Base-by-base conservation (phyloP, 2,113 vertebrate genomes). In the Platysternon megacephalum region DNA sequence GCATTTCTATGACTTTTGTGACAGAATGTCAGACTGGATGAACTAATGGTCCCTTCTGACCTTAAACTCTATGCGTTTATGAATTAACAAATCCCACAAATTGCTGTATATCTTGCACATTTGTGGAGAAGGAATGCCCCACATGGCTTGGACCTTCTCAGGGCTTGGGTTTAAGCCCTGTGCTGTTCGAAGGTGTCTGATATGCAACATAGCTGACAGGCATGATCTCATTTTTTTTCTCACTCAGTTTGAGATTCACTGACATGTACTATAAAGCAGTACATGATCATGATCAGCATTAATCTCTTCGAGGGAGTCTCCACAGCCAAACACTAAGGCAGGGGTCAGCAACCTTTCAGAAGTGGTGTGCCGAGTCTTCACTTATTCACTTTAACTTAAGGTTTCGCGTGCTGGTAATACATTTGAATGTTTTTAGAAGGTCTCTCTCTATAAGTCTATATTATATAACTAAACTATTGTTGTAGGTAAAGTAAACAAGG, bases 211-310 rank as follows among this genome's bases (percentile, higher is more conserved):
- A 96, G 95, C 84, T 0, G 88, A 94, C 91, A 95, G 93, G 93
- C 28, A 0, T 0, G 0, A 82, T n/a, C 93, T 68, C 14, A 68
- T 72, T 19, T 93, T 81, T 81, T 90, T 90, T 79, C 88, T 55
- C 46, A 1, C 84, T 82, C 17, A 42, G 76, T 84, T 93, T 93
- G 88, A 97, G 93, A 91, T 90, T 94, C 93, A 86, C 85, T 96
- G 94, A 93, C 35, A 32, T 65, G 61, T n/a, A 17, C 35, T n/a
- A 19, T 68, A 68, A 17, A 35, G 16, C 91, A 76, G 81, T 91
- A 51, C 56, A 65, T 84, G 83, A 91, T 3, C 82, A 91, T 79
- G 86, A 79, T 52, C 92, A 92, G 96, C 91, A 74, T 93, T 88
- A 95, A 76, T 14, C 74, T 49, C 95, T 95, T 78, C 22, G 92